Percentiles rank a stretch among this genome's conserved stretches.
These are phyloP conservation scores for Misgurnus mizolepis DNA, from an alignment of 2,113 vertebrate genomes.

Conservation along the genomic window DNA sequence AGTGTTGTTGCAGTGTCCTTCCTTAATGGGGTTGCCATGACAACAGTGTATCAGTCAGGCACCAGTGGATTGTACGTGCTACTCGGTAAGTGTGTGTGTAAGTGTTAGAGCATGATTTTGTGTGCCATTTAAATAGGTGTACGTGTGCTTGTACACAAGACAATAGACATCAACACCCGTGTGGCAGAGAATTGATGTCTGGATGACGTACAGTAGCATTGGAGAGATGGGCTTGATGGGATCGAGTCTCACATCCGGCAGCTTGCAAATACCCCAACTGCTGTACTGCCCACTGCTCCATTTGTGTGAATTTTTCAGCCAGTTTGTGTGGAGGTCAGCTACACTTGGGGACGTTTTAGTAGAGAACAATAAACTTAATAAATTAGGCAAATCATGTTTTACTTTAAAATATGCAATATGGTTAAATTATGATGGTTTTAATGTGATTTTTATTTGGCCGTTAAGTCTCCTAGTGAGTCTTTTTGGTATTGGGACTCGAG, in stretches of 20 bases:
- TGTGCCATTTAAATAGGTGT: slow-evolving; percentile 44
- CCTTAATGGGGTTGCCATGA: slow-evolving; percentile 81
- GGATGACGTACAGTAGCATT: background rate
- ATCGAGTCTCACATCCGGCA: no score
- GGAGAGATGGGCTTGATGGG: no score
- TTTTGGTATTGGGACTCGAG: background rate
- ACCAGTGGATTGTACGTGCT: slow-evolving; percentile 54
- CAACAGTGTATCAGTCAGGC: slow-evolving; percentile 75
- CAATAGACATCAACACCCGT: background rate
- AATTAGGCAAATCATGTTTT: no score
- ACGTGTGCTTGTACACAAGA: slow-evolving; percentile 38
- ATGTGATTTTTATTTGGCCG: background rate
- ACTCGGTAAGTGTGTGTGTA: slow-evolving; percentile 26
- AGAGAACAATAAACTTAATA: no score
- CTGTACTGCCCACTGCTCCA: background rate
- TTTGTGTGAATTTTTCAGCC: slow-evolving; percentile 32
- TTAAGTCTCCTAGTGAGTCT: background rate
- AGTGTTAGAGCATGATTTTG: slow-evolving; percentile 40
- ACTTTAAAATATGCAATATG: slow-evolving; percentile 21
- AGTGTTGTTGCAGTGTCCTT: slow-evolving; percentile 74
- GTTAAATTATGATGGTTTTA: background rate
- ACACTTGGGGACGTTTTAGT: no score
- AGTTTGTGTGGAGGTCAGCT: slow-evolving; percentile 19
- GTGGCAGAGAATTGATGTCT: background rate
- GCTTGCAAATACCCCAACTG: no score